These are phyloP conservation scores for Lepus townsendii DNA, from an alignment of 2,797 vertebrate species.

Conservation along the genomic window DNA sequence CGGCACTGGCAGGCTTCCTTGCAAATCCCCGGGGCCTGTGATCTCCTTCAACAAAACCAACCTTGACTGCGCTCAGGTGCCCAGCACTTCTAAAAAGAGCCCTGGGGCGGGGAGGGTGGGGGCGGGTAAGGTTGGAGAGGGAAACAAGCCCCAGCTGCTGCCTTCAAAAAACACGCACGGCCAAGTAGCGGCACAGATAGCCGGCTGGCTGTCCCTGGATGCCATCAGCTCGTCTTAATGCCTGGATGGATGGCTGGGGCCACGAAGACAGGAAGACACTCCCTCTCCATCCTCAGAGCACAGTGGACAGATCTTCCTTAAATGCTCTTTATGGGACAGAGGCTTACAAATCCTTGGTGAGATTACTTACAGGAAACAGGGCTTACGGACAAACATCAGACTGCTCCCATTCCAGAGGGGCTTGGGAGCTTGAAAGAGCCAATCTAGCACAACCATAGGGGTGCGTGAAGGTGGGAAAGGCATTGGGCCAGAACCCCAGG, in stretches of 20 bases:
- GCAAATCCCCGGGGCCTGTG: neutral
- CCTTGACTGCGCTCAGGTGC: neutral
- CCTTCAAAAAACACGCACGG: neutral
- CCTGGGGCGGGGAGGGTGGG: neutral
- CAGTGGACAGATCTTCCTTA: constrained; percentile 43
- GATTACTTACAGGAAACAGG: constrained; percentile 13
- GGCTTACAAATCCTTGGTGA: constrained; percentile 22
- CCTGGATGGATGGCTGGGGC: neutral
- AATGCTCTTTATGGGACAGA: constrained; percentile 36
- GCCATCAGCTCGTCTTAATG: neutral
- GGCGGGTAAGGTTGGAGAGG: neutral
- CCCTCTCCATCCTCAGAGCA: constrained; percentile 52
- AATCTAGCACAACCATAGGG: neutral
- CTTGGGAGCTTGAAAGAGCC: neutral
- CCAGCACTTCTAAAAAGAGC: neutral
- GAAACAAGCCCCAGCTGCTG: neutral
- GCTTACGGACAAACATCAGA: constrained; percentile 5
- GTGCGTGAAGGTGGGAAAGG: neutral
- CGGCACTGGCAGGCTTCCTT: neutral
- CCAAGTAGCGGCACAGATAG: neutral
- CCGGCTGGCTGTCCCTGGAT: neutral
- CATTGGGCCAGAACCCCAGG: neutral
- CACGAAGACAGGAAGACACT: constrained; percentile 61
- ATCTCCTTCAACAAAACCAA: constrained; percentile 34
- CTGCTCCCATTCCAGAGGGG: neutral